Conservation (phyloP, 2,888 invertebrate genomes). For the Bombylius discolor region DNA sequence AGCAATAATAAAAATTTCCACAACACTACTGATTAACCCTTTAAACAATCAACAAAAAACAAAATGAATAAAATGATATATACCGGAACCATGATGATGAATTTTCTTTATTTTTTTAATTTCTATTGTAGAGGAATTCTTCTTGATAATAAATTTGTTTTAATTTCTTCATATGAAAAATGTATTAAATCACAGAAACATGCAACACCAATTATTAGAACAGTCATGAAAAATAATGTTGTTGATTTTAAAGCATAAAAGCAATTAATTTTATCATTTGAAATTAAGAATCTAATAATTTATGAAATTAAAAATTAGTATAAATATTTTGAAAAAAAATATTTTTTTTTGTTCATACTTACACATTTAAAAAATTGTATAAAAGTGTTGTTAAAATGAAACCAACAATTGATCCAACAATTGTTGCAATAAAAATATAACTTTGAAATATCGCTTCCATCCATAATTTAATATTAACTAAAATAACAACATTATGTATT, state of each 20-base stretch:
- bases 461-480: conserved; percentile 49
- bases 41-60: too few species aligned
- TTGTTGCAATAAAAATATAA: conserved; percentile 38
- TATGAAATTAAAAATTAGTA: not conserved
- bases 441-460: conserved; percentile 50
- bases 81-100: too few species aligned
- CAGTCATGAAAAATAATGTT: not conserved
- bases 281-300: not conserved
- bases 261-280: not conserved
- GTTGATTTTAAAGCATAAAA: not conserved
- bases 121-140: too few species aligned
- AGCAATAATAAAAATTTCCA: too few species aligned
- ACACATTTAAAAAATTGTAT: conserved; percentile 48
- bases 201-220: not conserved
- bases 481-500: conserved; percentile 44
- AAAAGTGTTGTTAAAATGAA: conserved; percentile 43
- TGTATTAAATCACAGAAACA: not conserved
- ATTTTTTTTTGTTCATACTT: conserved; percentile 31
- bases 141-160: too few species aligned
- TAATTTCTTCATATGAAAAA: not conserved
- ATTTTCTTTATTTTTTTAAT: too few species aligned
- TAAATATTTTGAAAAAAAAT: not conserved
- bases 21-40: too few species aligned
- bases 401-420: conserved; percentile 42
- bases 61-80: too few species aligned